Conservation (phyloP, 2,797 vertebrate genomes). For the Menidia menidia region DNA sequence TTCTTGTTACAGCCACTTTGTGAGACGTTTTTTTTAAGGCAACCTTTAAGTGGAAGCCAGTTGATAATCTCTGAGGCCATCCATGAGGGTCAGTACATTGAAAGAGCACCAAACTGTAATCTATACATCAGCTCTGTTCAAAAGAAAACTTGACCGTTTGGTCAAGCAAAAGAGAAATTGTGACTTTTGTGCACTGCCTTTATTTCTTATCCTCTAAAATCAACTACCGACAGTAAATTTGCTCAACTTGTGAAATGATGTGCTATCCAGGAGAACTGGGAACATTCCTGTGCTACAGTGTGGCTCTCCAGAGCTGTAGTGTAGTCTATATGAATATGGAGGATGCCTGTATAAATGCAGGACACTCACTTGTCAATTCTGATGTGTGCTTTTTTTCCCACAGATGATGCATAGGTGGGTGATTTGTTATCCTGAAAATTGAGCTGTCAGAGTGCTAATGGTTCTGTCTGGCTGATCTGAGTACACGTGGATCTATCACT, state of each 20-base stretch:
- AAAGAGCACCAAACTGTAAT: slow-evolving; percentile 2
- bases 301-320: background rate
- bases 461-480: slow-evolving; percentile 48
- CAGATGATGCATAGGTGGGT: slow-evolving; percentile 20
- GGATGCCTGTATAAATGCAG: background rate
- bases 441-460: slow-evolving; percentile 57
- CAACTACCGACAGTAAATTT: background rate
- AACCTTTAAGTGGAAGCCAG: no score
- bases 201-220: slow-evolving; percentile 2
- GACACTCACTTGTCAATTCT: slow-evolving; percentile 50
- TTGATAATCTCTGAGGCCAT: slow-evolving; percentile 64
- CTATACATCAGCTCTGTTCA: background rate
- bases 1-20: no score
- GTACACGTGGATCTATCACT: slow-evolving; percentile 25
- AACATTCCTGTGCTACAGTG: background rate
- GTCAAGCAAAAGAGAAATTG: slow-evolving; percentile 1
- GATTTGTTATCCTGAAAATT: slow-evolving; percentile 60
- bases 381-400: slow-evolving; percentile 40
- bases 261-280: background rate
- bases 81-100: slow-evolving; percentile 20
- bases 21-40: no score
- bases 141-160: background rate
- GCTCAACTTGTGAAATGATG: background rate
- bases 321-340: background rate
- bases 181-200: background rate